These are phyloP conservation scores for Cottoperca gobio DNA, from an alignment of 2,797 vertebrate species.

Conservation along the genomic window DNA sequence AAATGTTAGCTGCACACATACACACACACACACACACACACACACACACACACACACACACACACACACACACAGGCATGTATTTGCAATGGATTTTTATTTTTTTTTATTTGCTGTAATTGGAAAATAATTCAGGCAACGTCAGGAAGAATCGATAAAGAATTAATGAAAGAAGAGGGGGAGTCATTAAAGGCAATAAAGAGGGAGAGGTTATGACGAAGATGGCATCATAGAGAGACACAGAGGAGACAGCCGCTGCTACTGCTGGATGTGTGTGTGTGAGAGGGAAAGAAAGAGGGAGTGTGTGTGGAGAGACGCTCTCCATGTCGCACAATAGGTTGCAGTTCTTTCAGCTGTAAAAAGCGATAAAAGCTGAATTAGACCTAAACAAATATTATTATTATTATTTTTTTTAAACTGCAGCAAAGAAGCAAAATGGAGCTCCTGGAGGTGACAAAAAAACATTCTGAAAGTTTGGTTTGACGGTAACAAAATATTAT, in stretches of 20 bases:
- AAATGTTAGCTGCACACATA: slow-evolving; percentile 29
- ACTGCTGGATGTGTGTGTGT: slow-evolving; percentile 15
- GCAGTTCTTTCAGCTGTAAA: background rate
- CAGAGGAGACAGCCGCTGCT: slow-evolving; percentile 72
- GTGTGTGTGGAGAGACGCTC: slow-evolving; percentile 8
- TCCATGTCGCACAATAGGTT: slow-evolving; percentile 14
- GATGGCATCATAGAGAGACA: slow-evolving; percentile 84
- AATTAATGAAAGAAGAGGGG: slow-evolving; percentile 88
- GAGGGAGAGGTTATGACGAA: slow-evolving; percentile 84
- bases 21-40: slow-evolving; percentile 12
- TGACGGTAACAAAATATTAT: background rate
- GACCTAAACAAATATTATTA: background rate
- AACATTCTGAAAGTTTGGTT: background rate
- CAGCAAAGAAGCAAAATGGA: background rate
- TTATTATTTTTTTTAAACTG: background rate
- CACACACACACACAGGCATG: slow-evolving; percentile 45
- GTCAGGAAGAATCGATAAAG: slow-evolving; percentile 87
- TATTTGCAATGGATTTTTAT: slow-evolving; percentile 71
- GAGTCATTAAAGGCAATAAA: slow-evolving; percentile 90
- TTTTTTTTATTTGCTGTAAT: slow-evolving; percentile 86
- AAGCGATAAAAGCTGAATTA: slow-evolving; percentile 19
- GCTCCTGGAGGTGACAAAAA: background rate
- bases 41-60: slow-evolving; percentile 23
- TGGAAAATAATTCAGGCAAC: slow-evolving; percentile 88
- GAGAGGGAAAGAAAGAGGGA: background rate